Evolutionary conservation across 2,888 invertebrate genomes (phyloP).

Genomic region (Stenoptilia bipunctidactyla): DNA sequence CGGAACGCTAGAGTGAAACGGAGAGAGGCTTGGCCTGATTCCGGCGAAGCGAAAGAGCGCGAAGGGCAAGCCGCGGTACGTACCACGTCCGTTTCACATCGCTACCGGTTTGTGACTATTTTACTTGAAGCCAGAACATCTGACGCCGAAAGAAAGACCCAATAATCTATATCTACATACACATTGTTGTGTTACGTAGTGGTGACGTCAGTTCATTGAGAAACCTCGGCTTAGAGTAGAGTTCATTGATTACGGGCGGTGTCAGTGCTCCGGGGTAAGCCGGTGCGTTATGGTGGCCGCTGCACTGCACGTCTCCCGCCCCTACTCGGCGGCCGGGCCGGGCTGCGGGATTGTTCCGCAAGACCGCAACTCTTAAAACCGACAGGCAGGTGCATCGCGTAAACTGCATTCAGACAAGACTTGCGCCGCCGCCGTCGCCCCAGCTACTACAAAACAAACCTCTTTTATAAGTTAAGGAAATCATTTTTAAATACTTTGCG

Average conservation of each 20-base stretch:
- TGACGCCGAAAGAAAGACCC: slow-evolving; percentile 57
- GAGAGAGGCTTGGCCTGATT: slow-evolving; percentile 46
- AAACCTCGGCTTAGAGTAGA: not conserved
- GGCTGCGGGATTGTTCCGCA: no score
- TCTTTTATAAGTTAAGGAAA: no score
- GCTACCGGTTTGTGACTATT: slow-evolving; percentile 62
- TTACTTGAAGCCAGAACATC: slow-evolving; percentile 39
- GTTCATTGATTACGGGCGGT: not conserved
- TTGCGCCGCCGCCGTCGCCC: no score
- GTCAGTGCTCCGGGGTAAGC: no score
- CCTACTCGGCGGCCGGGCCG: no score
- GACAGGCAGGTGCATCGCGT: no score
- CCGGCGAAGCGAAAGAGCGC: slow-evolving; percentile 51
- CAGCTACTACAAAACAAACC: no score
- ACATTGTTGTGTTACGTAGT: slow-evolving; percentile 26
- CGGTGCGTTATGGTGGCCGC: not conserved
- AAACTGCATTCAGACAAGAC: no score
- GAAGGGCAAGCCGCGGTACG: slow-evolving; percentile 29
- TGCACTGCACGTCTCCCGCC: no score
- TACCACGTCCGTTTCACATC: slow-evolving; percentile 62
- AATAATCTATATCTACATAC: slow-evolving; percentile 33
- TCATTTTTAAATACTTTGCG: no score
- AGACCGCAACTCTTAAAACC: no score
- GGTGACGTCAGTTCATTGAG: slow-evolving; percentile 64
- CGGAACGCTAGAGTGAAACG: slow-evolving; percentile 30